These are phyloP conservation scores for Prionace glauca DNA, from an alignment of 2,797 vertebrate species.

Conservation along the genomic window DNA sequence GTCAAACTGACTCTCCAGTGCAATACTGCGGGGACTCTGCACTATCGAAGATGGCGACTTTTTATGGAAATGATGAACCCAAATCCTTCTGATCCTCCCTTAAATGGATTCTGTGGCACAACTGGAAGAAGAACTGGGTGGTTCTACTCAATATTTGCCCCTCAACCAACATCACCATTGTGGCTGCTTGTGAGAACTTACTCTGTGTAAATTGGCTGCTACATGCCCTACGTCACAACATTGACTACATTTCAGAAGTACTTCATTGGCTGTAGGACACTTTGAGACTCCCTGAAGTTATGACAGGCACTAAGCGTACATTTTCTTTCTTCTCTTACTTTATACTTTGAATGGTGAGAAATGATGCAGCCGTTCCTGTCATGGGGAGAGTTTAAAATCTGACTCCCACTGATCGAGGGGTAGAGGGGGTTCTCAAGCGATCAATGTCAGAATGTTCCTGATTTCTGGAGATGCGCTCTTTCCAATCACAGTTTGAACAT, in stretches of 20 bases:
- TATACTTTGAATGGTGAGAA: neutral
- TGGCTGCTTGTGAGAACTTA: neutral
- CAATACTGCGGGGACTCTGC: neutral
- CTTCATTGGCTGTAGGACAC: neutral
- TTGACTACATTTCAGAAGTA: neutral
- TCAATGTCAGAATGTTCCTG: neutral
- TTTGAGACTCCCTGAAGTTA: neutral
- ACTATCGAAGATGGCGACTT: neutral
- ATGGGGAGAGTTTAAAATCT: neutral
- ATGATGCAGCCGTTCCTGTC: neutral
- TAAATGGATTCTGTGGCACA: neutral
- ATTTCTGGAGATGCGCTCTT: neutral
- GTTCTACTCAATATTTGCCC: neutral
- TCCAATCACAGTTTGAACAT: neutral
- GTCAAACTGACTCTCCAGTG: neutral
- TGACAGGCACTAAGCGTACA: neutral
- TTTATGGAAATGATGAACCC: neutral
- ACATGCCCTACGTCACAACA: neutral
- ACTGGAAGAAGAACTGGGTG: neutral
- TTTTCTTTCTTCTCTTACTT: neutral
- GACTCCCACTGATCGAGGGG: neutral
- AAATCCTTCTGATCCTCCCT: neutral
- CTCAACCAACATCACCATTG: neutral
- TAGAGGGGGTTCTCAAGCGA: neutral
- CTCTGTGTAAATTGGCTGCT: neutral